phyloP scores from a whole-genome alignment of 2,797 vertebrate species.

The Lacerta viridis region DNA sequence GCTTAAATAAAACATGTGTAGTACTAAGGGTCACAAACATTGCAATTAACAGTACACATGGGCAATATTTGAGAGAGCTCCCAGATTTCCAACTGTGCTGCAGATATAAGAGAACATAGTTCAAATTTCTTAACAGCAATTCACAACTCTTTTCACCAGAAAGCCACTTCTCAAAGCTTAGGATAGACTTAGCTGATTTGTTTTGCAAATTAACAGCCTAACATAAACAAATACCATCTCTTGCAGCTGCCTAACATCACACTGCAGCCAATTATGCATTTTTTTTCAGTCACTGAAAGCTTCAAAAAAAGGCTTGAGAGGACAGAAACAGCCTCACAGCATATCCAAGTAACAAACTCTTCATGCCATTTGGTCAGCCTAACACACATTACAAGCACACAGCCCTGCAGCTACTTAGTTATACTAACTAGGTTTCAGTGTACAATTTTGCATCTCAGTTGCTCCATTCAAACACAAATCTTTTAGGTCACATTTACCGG shows the following conservation, averaged over 20 bases:
- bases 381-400: slow-evolving; percentile 45
- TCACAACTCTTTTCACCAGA: slow-evolving; percentile 39
- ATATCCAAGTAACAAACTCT: slow-evolving; percentile 31
- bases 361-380: slow-evolving; percentile 27
- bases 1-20: slow-evolving; percentile 4
- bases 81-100: slow-evolving; percentile 34
- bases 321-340: slow-evolving; percentile 35
- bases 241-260: slow-evolving; percentile 57
- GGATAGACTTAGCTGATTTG: slow-evolving; percentile 30
- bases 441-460: slow-evolving; percentile 45
- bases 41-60: slow-evolving; percentile 23
- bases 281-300: background rate
- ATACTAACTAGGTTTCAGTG: slow-evolving; percentile 29
- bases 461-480: slow-evolving; percentile 50
- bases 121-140: slow-evolving; percentile 54
- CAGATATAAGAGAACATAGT: slow-evolving; percentile 40
- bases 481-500: background rate
- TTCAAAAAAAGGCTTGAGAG: slow-evolving; percentile 25
- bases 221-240: slow-evolving; percentile 40
- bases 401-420: slow-evolving; percentile 29
- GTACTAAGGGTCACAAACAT: background rate
- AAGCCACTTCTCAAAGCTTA: slow-evolving; percentile 44
- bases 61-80: slow-evolving; percentile 47
- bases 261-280: slow-evolving; percentile 50
- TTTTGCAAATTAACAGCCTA: slow-evolving; percentile 13